A percentile compares a stretch with the other conserved stretches of the same genome.
phyloP scores from a whole-genome alignment of 2,113 vertebrate genomes.

The Elephas maximus region DNA sequence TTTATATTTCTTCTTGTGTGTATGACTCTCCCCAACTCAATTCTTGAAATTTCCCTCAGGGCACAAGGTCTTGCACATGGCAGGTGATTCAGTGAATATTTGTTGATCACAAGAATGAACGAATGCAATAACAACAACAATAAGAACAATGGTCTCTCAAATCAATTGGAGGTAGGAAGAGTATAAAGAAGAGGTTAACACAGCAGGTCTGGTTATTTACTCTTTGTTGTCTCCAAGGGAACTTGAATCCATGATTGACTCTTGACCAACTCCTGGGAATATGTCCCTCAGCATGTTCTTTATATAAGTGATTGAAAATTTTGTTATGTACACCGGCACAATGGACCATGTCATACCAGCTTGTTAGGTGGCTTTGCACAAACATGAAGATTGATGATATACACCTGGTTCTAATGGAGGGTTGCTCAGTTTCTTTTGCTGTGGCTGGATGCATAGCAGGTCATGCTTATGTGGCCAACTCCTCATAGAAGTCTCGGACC shows the following conservation, averaged over 20 bases:
- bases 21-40: not conserved
- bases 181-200: not conserved
- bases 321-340: not conserved
- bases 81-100: not conserved
- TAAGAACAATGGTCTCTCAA: not conserved
- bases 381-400: not conserved
- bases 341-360: not conserved
- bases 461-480: not conserved
- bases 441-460: not conserved
- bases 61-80: not conserved
- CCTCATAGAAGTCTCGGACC: not conserved
- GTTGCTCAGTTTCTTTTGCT: not conserved
- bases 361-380: not conserved
- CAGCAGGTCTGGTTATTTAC: not conserved
- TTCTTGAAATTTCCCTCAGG: not conserved
- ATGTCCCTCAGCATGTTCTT: not conserved
- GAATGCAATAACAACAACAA: not conserved
- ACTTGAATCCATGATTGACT: not conserved
- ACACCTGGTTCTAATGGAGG: not conserved
- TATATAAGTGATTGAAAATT: not conserved
- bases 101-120: not conserved
- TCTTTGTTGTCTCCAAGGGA: not conserved
- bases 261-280: not conserved
- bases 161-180: not conserved
- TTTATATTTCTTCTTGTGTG: not conserved